phyloP scores from a whole-genome alignment of 2,888 invertebrate genomes.

The Pyrochroa serraticornis region DNA sequence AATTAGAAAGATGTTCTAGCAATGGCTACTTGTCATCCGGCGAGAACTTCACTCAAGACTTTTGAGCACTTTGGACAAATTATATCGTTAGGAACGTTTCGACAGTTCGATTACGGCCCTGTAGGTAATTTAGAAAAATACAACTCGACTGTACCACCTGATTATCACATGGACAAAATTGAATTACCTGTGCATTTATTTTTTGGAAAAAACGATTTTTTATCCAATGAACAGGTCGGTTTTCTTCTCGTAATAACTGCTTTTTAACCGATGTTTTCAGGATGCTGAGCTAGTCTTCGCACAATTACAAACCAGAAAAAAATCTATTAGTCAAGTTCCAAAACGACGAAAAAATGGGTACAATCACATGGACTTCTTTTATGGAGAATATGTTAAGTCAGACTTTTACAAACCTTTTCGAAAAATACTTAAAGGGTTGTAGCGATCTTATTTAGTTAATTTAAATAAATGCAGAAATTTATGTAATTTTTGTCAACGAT shows the following conservation, averaged over 20 bases:
- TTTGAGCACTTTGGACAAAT: constrained; percentile 1
- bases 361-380: background rate
- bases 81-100: background rate
- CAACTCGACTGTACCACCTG: background rate
- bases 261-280: background rate
- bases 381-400: too few species aligned
- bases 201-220: constrained; percentile 1
- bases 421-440: too few species aligned
- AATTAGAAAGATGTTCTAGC: too few species aligned
- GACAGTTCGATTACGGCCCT: background rate
- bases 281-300: background rate
- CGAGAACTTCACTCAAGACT: background rate
- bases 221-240: background rate
- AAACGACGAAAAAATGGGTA: background rate
- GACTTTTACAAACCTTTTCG: too few species aligned
- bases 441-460: too few species aligned
- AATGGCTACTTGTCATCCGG: too few species aligned
- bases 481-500: too few species aligned
- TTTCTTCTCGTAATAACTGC: background rate
- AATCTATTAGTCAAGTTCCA: background rate
- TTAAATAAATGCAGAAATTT: too few species aligned
- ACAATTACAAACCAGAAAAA: background rate
- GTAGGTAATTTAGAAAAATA: background rate
- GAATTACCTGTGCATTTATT: background rate
- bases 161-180: background rate